Base-by-base conservation (phyloP, 2,113 vertebrate species). In the Bostrychus sinensis region DNA sequence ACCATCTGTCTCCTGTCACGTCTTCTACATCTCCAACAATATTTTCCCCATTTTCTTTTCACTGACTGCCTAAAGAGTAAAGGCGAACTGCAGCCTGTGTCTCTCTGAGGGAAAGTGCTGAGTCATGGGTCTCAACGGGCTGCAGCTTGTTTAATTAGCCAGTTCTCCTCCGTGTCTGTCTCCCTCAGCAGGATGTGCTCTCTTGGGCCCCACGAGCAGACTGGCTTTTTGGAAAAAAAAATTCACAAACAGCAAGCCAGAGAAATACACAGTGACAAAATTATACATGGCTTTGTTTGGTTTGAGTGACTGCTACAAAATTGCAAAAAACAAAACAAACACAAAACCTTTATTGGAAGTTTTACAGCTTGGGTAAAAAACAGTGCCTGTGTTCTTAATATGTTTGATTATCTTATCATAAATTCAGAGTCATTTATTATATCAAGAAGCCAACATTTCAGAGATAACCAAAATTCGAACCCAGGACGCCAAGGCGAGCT, bases 61-160 rank as follows among this genome's bases (percentile, higher is more conserved):
- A 73, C 73, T 54, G 56, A 62, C 56, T 17, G 41, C 69, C 48
- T 62, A 11, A 32, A 51, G 25, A 50, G 53, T 28, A 58, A 62
- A 55, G 22, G 8, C 17, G 19, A 60, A 45, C 13, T 16, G 16
- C 30, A 53, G 38, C 25, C 14, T 3, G 51, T 41, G 54, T 32
- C 28, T 50, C 46, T 37, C 54, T 16, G 43, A 19, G 36, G 7
- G 38, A 36, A 51, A 61, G 36, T 86, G 87, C 86, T 80, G 89
- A 89, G 80, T 90, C 86, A 89, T 26, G 37, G 66, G 58, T 57
- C 85, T 75, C 84, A 90, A 86, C 83, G 83, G 78, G 86, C 73
- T 67, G 63, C 45, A 9, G 61, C 73, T 78, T 75, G 78, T 90
- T 86, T 90, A 90, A 91, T 91, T 88, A 90, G 79, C 62, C 39